Percentiles rank a stretch among this genome's conserved stretches.
Conservation (phyloP, 2,888 invertebrate genomes). For the Marronus borbonicus region DNA sequence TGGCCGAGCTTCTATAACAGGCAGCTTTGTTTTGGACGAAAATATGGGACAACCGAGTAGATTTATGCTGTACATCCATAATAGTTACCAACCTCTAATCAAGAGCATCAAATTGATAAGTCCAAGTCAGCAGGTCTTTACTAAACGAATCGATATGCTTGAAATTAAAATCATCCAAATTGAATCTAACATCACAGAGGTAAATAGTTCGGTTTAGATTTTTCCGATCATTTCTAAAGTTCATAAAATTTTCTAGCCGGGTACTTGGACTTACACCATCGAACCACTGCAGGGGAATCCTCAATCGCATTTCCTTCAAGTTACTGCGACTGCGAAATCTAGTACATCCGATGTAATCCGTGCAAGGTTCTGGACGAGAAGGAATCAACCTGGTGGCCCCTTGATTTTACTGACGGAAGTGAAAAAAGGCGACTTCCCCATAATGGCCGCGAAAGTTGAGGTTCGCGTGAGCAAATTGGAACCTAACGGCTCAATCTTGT, state of each 20-base stretch:
- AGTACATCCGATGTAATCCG: slow-evolving; percentile 69
- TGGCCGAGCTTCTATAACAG: slow-evolving; percentile 69
- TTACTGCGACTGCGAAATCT: slow-evolving; percentile 73
- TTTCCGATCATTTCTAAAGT: slow-evolving; percentile 17
- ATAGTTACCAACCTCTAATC: slow-evolving; percentile 72
- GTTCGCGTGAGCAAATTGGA: slow-evolving; percentile 70
- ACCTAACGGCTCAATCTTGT: slow-evolving; percentile 64
- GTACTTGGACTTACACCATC: slow-evolving; percentile 76
- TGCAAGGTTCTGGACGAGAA: slow-evolving; percentile 71
- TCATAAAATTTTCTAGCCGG: slow-evolving; percentile 67
- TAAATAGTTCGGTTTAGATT: slow-evolving; percentile 50
- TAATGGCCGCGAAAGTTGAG: slow-evolving; percentile 74
- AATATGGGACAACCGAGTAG: slow-evolving; percentile 72
- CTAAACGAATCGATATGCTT: slow-evolving; percentile 71
- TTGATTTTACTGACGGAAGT: slow-evolving; percentile 73
- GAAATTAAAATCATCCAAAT: slow-evolving; percentile 72
- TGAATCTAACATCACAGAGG: slow-evolving; percentile 72
- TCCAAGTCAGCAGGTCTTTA: slow-evolving; percentile 71
- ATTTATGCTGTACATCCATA: slow-evolving; percentile 73
- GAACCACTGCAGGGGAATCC: slow-evolving; percentile 74
- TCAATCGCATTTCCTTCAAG: slow-evolving; percentile 76
- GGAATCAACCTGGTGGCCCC: slow-evolving; percentile 67
- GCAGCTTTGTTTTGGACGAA: slow-evolving; percentile 73
- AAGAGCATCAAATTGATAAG: slow-evolving; percentile 71
- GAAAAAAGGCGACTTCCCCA: slow-evolving; percentile 73